phyloP scores from a whole-genome alignment of 2,113 vertebrate species.

The Lepus timidus region DNA sequence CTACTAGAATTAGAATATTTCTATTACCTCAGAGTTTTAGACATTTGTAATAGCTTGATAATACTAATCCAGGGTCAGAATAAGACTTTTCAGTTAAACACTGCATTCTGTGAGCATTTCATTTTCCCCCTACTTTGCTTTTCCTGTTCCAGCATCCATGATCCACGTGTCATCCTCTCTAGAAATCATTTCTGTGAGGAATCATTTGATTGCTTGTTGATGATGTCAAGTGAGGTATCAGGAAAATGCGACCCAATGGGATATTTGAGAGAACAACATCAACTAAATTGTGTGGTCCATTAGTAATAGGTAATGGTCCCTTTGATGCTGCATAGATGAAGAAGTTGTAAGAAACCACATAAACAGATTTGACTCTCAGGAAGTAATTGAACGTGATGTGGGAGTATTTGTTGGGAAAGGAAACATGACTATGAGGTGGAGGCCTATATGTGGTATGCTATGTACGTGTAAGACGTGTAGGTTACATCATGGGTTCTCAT shows the following conservation, averaged over 20 bases:
- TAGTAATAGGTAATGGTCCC: neutral
- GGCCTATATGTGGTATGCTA: neutral
- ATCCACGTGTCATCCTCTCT: neutral
- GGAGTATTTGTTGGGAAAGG: neutral
- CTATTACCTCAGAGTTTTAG: neutral
- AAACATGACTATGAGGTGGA: neutral
- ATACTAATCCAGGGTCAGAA: neutral
- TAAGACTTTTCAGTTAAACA: neutral
- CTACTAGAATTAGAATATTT: neutral
- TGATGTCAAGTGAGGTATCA: neutral
- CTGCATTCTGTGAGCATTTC: neutral
- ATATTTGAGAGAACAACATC: neutral
- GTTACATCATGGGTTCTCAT: neutral
- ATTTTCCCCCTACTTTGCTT: neutral
- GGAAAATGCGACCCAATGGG: slow-evolving; percentile 30
- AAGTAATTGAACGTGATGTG: slow-evolving; percentile 43
- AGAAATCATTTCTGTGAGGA: slow-evolving; percentile 12
- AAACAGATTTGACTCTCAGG: neutral
- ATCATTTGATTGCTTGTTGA: slow-evolving; percentile 10
- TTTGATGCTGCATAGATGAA: neutral
- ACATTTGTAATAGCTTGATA: neutral
- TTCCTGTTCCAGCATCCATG: neutral
- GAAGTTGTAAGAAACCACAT: slow-evolving; percentile 19
- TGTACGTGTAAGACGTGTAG: neutral
- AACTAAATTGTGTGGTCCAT: neutral